A percentile compares a stretch with the other conserved stretches of the same genome.
phyloP scores from a whole-genome alignment of 2,888 invertebrate species.

The Lycocerus yunnanus region DNA sequence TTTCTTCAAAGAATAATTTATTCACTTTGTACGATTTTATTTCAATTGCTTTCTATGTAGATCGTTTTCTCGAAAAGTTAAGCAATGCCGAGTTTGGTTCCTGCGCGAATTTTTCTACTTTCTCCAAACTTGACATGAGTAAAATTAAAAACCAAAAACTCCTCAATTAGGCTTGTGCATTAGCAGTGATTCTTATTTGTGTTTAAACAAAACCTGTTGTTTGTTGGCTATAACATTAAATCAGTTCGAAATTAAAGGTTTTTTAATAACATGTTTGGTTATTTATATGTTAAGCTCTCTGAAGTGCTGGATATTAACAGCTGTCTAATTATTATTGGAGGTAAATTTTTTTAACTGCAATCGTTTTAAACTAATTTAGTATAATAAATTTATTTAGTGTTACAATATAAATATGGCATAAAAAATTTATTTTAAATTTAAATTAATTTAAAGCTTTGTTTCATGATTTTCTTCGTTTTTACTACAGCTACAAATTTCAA shows the following conservation, averaged over 20 bases:
- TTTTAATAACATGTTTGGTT: conserved; percentile 47
- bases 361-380: background rate
- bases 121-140: conserved; percentile 34
- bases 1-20: background rate
- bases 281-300: conserved; percentile 49
- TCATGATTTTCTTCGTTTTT: too few species aligned
- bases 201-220: conserved; percentile 53
- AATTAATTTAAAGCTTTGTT: background rate
- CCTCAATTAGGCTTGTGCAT: conserved; percentile 9
- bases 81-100: background rate
- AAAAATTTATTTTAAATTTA: background rate
- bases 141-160: conserved; percentile 45
- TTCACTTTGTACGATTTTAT: background rate
- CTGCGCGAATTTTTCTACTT: background rate
- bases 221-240: conserved; percentile 46
- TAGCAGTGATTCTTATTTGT: conserved; percentile 48
- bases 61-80: background rate
- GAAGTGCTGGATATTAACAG: conserved; percentile 46
- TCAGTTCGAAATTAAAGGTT: conserved; percentile 51
- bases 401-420: background rate
- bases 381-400: background rate
- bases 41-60: background rate
- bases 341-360: background rate
- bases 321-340: conserved; percentile 49
- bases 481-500: too few species aligned